Evolutionary conservation across 2,797 vertebrate genomes (phyloP).

Genomic region (Trichosurus vulpecula): DNA sequence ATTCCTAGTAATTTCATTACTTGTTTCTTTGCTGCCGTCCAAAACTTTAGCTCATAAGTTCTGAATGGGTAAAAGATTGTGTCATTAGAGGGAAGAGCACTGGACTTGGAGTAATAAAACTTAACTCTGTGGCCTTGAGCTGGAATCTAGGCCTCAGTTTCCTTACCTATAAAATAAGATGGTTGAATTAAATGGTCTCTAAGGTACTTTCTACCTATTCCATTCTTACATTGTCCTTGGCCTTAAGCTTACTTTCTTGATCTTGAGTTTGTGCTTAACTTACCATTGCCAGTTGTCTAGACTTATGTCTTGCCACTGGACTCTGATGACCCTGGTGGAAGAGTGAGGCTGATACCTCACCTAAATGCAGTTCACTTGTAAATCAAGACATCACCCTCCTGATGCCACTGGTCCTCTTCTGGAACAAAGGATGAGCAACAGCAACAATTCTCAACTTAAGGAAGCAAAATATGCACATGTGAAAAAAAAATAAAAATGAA

Average conservation of each 20-base stretch:
- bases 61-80: background rate
- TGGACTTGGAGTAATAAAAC: background rate
- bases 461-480: background rate
- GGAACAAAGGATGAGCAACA: background rate
- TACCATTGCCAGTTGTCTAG: background rate
- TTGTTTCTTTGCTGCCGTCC: background rate
- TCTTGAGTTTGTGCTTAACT: background rate
- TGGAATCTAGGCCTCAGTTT: background rate
- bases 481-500: background rate
- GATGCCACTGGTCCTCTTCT: background rate
- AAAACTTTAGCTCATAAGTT: background rate
- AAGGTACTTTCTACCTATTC: background rate
- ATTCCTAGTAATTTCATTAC: background rate
- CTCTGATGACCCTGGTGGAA: background rate
- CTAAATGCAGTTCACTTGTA: background rate
- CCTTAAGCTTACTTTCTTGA: background rate
- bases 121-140: background rate
- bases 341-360: background rate
- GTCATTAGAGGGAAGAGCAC: background rate
- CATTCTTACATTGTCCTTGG: background rate
- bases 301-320: background rate
- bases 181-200: background rate
- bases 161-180: background rate
- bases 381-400: background rate
- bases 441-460: background rate